Evolutionary conservation across 2,113 vertebrate species (phyloP).

Genomic region (Anguilla rostrata): DNA sequence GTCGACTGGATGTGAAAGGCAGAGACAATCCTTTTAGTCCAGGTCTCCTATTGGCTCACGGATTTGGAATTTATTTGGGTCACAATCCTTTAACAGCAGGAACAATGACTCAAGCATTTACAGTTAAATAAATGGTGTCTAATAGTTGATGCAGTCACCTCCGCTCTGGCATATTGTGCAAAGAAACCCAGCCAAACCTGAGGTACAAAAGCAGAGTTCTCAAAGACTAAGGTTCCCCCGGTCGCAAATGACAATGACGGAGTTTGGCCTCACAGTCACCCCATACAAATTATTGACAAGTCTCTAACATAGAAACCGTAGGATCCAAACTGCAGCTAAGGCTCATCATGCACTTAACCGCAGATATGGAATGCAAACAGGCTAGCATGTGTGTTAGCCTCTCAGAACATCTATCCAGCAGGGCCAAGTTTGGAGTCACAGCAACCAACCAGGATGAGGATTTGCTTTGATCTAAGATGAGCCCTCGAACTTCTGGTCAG

Average conservation of each 20-base stretch:
- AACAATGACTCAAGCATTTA: background rate
- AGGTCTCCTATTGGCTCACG: background rate
- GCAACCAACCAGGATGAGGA: background rate
- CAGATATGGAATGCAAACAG: background rate
- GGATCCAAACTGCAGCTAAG: background rate
- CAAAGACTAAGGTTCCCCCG: background rate
- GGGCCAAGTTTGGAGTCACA: background rate
- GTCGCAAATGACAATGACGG: background rate
- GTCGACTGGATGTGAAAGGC: background rate
- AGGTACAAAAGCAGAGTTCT: background rate
- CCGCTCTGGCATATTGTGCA: background rate
- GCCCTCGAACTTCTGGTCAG: background rate
- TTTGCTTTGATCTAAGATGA: background rate
- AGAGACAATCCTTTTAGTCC: background rate
- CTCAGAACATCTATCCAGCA: background rate
- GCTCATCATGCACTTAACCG: background rate
- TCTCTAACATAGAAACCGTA: background rate
- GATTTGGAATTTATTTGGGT: background rate
- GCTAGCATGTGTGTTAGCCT: background rate
- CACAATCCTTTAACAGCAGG: background rate
- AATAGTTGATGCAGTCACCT: background rate
- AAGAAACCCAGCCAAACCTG: background rate
- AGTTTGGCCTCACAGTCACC: background rate
- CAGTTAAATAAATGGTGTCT: background rate
- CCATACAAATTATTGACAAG: background rate